Base-by-base conservation (phyloP, 2,888 invertebrate genomes). In the Latrodectus elegans region DNA sequence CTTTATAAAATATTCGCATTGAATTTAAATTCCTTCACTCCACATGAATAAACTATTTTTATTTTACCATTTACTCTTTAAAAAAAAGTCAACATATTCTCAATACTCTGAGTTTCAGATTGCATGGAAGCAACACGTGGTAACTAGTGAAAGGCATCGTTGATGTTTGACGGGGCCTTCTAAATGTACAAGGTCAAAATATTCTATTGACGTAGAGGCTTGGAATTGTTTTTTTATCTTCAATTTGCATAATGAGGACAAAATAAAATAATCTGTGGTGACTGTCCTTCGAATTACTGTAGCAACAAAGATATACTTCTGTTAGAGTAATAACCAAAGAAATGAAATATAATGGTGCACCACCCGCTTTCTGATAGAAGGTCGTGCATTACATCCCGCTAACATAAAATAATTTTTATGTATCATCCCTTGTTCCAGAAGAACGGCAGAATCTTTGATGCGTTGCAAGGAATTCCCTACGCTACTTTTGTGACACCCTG, bases 291-390 rank as follows among this genome's bases (percentile, higher is more conserved):
- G 26, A 49, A 79, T 60, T 14, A 38, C 38, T 22, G 26, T 75
- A 49, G n/a, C 14, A 49, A 82, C 70, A 83, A 83, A 75, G 82
- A 74, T 49, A 52, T 75, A 49, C 68, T 70, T 83, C 82, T 74
- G 74, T 74, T 74, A 49, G 67, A 68, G 49, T 17, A 15, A 38
- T 60, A 65, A n/a, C 26, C n/a, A 65, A 68, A 15, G 60, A 51
- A 53, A 52, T 15, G 53, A 64, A 15, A 70, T 17, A 49, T 70
- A 76, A 68, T 14, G 4, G 8, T 67, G 11, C 55, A 67, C 80
- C 64, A 64, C 75, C 70, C 75, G 75, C 68, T 22, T 74, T 26
- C 38, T 68, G 52, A 76, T 68, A 75, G 75, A 83, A 83, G 75
- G 82, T 68, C 75, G 55, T 55, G 51, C 51, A n/a, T 51, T 70